These are phyloP conservation scores for Naso thynnoides DNA, from an alignment of 2,797 vertebrate genomes.

Conservation along the genomic window DNA sequence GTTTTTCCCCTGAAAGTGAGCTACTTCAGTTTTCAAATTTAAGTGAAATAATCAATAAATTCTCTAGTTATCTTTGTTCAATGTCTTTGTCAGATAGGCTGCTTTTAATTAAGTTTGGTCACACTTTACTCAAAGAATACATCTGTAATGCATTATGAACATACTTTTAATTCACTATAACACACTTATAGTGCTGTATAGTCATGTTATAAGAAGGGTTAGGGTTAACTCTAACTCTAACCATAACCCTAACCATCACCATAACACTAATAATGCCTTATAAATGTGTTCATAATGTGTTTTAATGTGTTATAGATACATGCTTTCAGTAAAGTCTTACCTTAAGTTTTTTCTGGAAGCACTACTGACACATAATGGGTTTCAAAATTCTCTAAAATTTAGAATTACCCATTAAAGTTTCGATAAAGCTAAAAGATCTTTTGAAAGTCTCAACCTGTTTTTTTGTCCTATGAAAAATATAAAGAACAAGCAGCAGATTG, in stretches of 20 bases:
- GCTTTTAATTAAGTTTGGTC: slow-evolving; percentile 8
- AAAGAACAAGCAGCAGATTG: neutral
- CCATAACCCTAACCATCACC: too few species aligned
- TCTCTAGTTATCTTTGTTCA: slow-evolving; percentile 15
- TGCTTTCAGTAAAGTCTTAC: too few species aligned
- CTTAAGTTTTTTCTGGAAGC: slow-evolving; percentile 16
- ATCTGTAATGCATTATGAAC: too few species aligned
- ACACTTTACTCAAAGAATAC: too few species aligned
- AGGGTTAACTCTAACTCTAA: too few species aligned
- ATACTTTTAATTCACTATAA: too few species aligned
- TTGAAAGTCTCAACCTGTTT: neutral
- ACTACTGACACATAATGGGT: slow-evolving; percentile 1
- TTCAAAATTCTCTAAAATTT: slow-evolving; percentile 4
- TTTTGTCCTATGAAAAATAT: neutral
- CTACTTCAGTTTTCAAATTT: slow-evolving; percentile 24
- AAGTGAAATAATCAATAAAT: slow-evolving; percentile 1
- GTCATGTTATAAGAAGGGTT: too few species aligned
- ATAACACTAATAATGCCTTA: too few species aligned
- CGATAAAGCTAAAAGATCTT: neutral
- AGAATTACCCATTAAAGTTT: neutral
- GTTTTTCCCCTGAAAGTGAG: slow-evolving; percentile 35
- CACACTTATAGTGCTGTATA: too few species aligned
- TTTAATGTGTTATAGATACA: too few species aligned
- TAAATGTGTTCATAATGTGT: too few species aligned
- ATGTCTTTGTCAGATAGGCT: slow-evolving; percentile 22